phyloP scores from a whole-genome alignment of 2,888 invertebrate genomes.

The Meloe dianella region DNA sequence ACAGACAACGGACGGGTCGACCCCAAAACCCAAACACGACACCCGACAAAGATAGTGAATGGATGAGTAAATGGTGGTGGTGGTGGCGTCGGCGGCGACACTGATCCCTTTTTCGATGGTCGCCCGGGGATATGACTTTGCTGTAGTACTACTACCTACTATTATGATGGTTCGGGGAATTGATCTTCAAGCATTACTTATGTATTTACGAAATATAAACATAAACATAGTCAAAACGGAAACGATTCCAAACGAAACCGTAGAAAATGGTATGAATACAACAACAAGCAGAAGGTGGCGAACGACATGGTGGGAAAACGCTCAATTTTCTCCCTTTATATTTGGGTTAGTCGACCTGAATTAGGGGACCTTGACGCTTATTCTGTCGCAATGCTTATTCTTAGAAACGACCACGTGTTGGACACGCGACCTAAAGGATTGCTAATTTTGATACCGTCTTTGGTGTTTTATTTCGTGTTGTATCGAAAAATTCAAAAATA shows the following conservation, averaged over 20 bases:
- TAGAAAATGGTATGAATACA: slow-evolving; percentile 31
- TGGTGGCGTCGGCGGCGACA: slow-evolving; percentile 10
- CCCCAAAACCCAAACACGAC: slow-evolving; percentile 19
- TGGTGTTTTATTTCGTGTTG: neutral
- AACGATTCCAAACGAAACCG: slow-evolving; percentile 49
- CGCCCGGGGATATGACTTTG: slow-evolving; percentile 53
- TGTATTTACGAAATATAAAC: neutral
- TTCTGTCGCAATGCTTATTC: slow-evolving; percentile 43
- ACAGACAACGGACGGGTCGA: slow-evolving; percentile 45
- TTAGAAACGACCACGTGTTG: slow-evolving; percentile 41
- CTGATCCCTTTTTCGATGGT: slow-evolving; percentile 39
- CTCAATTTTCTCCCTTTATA: slow-evolving; percentile 41
- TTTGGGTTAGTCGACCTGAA: slow-evolving; percentile 42
- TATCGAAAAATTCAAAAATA: neutral
- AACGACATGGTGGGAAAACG: slow-evolving; percentile 17
- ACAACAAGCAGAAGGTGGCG: slow-evolving; percentile 22
- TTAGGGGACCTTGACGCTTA: slow-evolving; percentile 39
- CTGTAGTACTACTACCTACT: slow-evolving; percentile 36
- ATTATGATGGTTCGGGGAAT: slow-evolving; percentile 48
- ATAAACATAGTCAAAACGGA: slow-evolving; percentile 27
- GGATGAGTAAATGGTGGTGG: neutral
- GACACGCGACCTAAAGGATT: slow-evolving; percentile 28
- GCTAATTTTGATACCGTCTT: slow-evolving; percentile 13
- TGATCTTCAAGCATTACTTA: slow-evolving; percentile 48
- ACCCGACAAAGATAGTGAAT: slow-evolving; percentile 7